Evolutionary conservation across 2,113 vertebrate genomes (phyloP).

Genomic region (Anguilla japonica): DNA sequence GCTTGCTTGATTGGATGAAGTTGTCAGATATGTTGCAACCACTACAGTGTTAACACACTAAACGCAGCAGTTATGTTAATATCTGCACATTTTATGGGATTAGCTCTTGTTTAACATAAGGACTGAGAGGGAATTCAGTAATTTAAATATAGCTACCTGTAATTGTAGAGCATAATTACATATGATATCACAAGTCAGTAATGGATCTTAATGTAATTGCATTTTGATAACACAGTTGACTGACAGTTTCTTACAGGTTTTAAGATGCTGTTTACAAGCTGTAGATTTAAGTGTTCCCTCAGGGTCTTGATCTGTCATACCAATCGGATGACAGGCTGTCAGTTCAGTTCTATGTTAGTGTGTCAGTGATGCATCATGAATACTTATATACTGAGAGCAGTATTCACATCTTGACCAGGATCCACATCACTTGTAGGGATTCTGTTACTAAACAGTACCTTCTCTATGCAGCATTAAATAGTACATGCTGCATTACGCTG

Average conservation of each 20-base stretch:
- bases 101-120: background rate
- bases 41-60: background rate
- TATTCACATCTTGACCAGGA: too few relatives aligned
- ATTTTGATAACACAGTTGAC: background rate
- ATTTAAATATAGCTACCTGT: background rate
- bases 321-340: background rate
- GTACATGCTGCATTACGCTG: background rate
- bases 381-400: background rate
- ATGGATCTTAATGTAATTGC: background rate
- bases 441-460: background rate
- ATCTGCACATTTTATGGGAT: background rate
- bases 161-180: background rate
- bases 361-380: background rate
- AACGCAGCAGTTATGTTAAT: background rate
- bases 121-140: background rate
- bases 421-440: too few relatives aligned
- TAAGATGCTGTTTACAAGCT: background rate
- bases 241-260: background rate
- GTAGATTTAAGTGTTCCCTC: background rate
- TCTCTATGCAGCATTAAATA: too few relatives aligned
- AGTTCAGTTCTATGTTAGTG: background rate
- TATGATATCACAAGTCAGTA: too few relatives aligned
- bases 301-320: background rate
- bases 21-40: background rate
- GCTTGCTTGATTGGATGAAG: background rate